phyloP scores from a whole-genome alignment of 2,113 vertebrate genomes.

The Ascaphus truei region DNA sequence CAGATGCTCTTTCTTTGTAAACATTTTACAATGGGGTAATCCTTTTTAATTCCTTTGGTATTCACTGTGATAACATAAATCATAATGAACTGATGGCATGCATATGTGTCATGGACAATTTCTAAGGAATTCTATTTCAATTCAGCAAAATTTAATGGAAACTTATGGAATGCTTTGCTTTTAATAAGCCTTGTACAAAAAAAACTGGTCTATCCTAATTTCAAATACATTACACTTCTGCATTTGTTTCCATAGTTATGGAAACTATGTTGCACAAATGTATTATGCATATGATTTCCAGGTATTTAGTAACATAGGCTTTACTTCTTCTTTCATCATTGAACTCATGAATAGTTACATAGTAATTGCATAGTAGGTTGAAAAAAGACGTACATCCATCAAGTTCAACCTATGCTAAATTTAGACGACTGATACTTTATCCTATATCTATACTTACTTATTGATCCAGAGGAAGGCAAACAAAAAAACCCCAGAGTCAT shows the following conservation, averaged over 20 bases:
- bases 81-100: constrained; percentile 35
- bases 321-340: not conserved
- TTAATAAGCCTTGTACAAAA: constrained; percentile 31
- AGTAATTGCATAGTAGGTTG: too few relatives aligned
- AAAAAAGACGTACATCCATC: too few relatives aligned
- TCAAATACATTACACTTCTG: constrained; percentile 4
- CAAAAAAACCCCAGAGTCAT: too few relatives aligned
- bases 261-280: not conserved
- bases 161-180: constrained; percentile 28
- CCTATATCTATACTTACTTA: too few relatives aligned
- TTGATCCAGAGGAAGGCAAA: too few relatives aligned
- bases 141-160: constrained; percentile 28
- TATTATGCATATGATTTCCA: not conserved
- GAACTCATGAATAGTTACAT: too few relatives aligned
- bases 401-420: too few relatives aligned
- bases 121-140: constrained; percentile 34
- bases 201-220: constrained; percentile 18
- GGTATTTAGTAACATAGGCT: not conserved
- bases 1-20: constrained; percentile 33
- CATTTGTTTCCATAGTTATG: constrained; percentile 22
- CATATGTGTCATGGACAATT: constrained; percentile 36
- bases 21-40: constrained; percentile 34
- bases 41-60: constrained; percentile 31
- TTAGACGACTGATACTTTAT: too few relatives aligned
- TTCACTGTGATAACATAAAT: constrained; percentile 27